phyloP scores from a whole-genome alignment of 2,888 invertebrate genomes.

The Neoaliturus tenellus region DNA sequence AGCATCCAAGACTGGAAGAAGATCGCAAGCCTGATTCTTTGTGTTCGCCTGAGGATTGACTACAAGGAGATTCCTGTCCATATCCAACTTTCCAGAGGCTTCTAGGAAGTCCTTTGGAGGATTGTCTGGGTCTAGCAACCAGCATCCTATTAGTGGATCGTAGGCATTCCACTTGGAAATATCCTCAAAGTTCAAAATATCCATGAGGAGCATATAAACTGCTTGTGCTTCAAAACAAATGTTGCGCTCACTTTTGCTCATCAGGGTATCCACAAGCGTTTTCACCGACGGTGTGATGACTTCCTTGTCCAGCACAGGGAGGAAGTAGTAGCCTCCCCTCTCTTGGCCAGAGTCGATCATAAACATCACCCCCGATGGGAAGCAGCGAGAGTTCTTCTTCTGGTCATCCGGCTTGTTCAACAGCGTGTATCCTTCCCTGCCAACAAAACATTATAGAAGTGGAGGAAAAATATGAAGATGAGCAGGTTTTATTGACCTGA shows the following conservation, averaged over 20 bases:
- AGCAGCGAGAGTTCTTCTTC: constrained; percentile 63
- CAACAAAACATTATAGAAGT: neutral
- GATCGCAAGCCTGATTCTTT: constrained; percentile 54
- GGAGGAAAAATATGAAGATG: too few relatives aligned
- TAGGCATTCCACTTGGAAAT: constrained; percentile 65
- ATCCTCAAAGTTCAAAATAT: constrained; percentile 67
- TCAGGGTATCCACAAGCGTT: neutral
- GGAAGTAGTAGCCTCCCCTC: constrained; percentile 65
- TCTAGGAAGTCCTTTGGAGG: constrained; percentile 71
- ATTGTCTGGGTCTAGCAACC: constrained; percentile 73
- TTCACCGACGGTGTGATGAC: neutral
- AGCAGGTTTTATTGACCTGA: too few relatives aligned
- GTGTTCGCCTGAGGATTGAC: constrained; percentile 65
- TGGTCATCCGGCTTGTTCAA: constrained; percentile 53
- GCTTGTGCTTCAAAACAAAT: constrained; percentile 73
- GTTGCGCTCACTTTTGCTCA: constrained; percentile 65
- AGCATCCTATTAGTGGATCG: constrained; percentile 72
- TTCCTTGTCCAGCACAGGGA: neutral
- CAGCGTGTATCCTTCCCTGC: constrained; percentile 59
- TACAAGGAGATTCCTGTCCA: constrained; percentile 71
- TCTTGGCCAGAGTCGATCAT: constrained; percentile 63
- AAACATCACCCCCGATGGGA: constrained; percentile 71
- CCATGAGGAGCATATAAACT: constrained; percentile 71
- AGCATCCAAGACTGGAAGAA: constrained; percentile 47
- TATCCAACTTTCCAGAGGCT: constrained; percentile 63